A percentile compares a stretch with the other conserved stretches of the same genome.
Evolutionary conservation across 2,888 invertebrate genomes (phyloP).

Genomic region (Diarsia mendica): DNA sequence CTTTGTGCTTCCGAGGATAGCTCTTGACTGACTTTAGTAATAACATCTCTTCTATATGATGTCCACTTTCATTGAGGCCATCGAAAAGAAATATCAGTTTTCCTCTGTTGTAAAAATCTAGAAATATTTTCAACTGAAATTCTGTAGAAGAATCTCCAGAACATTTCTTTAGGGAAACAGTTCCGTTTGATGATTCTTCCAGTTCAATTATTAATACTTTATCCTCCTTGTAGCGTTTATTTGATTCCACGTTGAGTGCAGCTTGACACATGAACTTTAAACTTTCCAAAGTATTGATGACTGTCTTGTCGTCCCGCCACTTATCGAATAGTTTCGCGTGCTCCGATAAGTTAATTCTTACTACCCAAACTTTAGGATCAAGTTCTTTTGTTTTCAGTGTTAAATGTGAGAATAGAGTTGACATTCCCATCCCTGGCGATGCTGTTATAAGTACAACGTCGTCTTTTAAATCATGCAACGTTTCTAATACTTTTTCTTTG

Average conservation of each 20-base stretch:
- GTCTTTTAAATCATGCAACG: slow-evolving; percentile 39
- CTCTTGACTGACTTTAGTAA: slow-evolving; percentile 30
- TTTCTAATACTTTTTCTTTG: slow-evolving; percentile 11
- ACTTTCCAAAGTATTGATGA: slow-evolving; percentile 3
- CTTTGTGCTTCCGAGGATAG: slow-evolving; percentile 27
- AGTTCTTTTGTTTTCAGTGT: slow-evolving; percentile 50
- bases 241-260: not conserved
- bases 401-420: slow-evolving; percentile 58
- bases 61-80: slow-evolving; percentile 25
- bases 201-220: slow-evolving; percentile 6
- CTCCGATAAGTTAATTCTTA: slow-evolving; percentile 44
- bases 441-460: slow-evolving; percentile 44
- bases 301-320: slow-evolving; percentile 27
- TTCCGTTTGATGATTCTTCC: not conserved
- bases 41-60: not conserved
- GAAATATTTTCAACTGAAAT: slow-evolving; percentile 45
- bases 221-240: not conserved
- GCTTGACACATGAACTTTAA: slow-evolving; percentile 20
- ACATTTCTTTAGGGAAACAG: not conserved
- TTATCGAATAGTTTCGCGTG: slow-evolving; percentile 25
- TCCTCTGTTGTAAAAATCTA: slow-evolving; percentile 30
- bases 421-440: slow-evolving; percentile 62
- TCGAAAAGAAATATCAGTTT: slow-evolving; percentile 31
- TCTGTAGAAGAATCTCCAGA: not conserved
- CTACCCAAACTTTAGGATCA: slow-evolving; percentile 49